These are phyloP conservation scores for Cheilinus undulatus DNA, from an alignment of 2,113 vertebrate genomes.

Conservation along the genomic window DNA sequence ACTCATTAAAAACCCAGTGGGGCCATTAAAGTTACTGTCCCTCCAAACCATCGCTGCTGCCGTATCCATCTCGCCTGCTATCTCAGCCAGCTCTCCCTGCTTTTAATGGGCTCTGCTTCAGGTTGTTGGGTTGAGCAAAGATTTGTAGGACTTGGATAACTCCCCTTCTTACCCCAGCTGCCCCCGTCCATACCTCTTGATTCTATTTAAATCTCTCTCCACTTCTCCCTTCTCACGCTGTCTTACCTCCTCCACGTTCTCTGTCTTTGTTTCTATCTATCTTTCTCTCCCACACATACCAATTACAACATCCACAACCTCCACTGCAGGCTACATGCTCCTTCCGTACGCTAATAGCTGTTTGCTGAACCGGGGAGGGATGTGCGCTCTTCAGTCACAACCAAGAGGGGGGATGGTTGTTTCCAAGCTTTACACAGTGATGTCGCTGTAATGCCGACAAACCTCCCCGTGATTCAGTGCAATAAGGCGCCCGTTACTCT, in stretches of 20 bases:
- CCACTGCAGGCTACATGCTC: constrained; percentile 57
- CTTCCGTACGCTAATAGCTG: constrained; percentile 63
- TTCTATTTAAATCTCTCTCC: constrained; percentile 47
- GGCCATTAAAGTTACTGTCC: constrained; percentile 86
- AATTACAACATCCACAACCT: constrained; percentile 67
- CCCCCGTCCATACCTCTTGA: constrained; percentile 50
- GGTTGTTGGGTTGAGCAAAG: constrained; percentile 82
- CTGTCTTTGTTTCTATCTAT: constrained; percentile 27
- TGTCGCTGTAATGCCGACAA: constrained; percentile 81
- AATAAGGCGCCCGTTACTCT: constrained; percentile 80
- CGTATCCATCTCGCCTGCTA: constrained; percentile 82
- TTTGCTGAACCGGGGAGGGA: constrained; percentile 64
- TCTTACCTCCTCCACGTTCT: constrained; percentile 22
- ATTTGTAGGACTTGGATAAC: constrained; percentile 73
- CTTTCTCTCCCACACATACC: constrained; percentile 44
- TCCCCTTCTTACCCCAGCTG: constrained; percentile 35
- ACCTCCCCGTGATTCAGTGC: constrained; percentile 71
- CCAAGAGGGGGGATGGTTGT: constrained; percentile 56
- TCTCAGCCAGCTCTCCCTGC: constrained; percentile 65
- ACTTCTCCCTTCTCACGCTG: constrained; percentile 18
- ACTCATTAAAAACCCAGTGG: constrained; percentile 88
- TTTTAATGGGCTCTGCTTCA: constrained; percentile 84
- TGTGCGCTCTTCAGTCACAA: constrained; percentile 51
- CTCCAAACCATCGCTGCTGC: constrained; percentile 82
- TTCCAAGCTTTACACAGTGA: constrained; percentile 79